These are phyloP conservation scores for Columba livia DNA, from an alignment of 2,113 vertebrate genomes.

Conservation along the genomic window DNA sequence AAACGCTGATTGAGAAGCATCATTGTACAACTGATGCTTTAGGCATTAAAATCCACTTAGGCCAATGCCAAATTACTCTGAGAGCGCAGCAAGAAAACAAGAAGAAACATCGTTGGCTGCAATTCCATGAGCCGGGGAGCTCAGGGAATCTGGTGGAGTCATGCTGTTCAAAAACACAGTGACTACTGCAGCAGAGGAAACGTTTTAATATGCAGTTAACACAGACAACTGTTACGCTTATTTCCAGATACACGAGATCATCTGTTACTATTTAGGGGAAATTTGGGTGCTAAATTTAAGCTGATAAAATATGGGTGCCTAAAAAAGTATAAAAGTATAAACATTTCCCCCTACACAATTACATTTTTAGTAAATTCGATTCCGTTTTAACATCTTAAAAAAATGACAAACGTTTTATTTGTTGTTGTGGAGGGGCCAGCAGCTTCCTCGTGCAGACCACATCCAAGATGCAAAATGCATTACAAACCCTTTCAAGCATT, in stretches of 20 bases:
- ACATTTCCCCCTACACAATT: constrained; percentile 70
- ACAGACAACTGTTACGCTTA: constrained; percentile 43
- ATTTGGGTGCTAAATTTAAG: constrained; percentile 65
- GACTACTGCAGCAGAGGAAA: constrained; percentile 54
- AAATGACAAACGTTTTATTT: constrained; percentile 56
- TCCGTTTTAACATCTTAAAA: constrained; percentile 69
- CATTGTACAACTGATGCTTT: not conserved
- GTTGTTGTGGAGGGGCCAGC: constrained; percentile 29
- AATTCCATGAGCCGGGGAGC: not conserved
- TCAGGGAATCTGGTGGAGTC: not conserved
- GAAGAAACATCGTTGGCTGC: not conserved
- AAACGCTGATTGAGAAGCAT: not conserved
- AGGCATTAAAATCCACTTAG: not conserved
- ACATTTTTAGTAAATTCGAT: constrained; percentile 74
- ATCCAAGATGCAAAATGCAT: constrained; percentile 1
- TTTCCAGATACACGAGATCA: constrained; percentile 72
- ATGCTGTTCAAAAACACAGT: constrained; percentile 30
- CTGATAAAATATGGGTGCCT: constrained; percentile 75
- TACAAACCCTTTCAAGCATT: constrained; percentile 17
- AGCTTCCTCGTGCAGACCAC: constrained; percentile 21
- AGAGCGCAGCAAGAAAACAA: constrained; percentile 6
- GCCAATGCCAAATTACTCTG: not conserved
- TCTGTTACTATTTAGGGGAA: constrained; percentile 65
- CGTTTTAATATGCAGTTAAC: constrained; percentile 44
- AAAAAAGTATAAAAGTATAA: constrained; percentile 83